Base-by-base conservation (phyloP, 2,113 vertebrate species). In the Oryzias javanicus region DNA sequence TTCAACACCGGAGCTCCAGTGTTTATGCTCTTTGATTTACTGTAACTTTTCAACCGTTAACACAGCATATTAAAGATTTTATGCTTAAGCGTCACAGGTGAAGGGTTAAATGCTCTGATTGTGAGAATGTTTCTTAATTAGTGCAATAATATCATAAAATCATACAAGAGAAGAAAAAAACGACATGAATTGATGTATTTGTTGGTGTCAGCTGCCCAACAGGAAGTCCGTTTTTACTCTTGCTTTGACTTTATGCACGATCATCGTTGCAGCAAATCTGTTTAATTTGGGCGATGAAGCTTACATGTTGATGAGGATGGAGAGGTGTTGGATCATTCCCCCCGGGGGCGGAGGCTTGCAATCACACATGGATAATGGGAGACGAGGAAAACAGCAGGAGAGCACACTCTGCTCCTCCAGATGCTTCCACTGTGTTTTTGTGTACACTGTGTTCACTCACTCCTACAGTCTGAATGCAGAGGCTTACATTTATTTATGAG, bases 221-320 rank as follows among this genome's bases (percentile, higher is more conserved):
- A 42, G 18, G 54, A 45, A 14, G 48, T 16, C 49, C 60, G 40
- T 15, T 17, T 12, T 35, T 24, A 41, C 59, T 71, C 64, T 63
- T 64, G 49, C 53, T 35, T 62, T 63, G 49, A 60, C 35, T 73
- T 83, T 75, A 40, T 53, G 72, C 80, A 67, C 65, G 25, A 67
- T 81, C 80, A 78, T 82, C 85, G 82, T 83, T 73, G 81, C 82
- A 49, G 75, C 74, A 78, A 84, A 89, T 88, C 78, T 75, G 77
- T 86, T 86, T 81, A 83, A 86, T 90, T 87, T 83, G 81, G 72
- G 29, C 63, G 42, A 67, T 74, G 73, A 71, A 52, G 69, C 78
- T 84, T 84, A 86, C 64, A 78, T 81, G 84, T 86, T 88, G 81
- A 88, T 87, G 84, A 89, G 80, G 70, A 88, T 79, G 76, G 79